Conservation (phyloP, 2,888 invertebrate genomes). For the Graphium colonna region DNA sequence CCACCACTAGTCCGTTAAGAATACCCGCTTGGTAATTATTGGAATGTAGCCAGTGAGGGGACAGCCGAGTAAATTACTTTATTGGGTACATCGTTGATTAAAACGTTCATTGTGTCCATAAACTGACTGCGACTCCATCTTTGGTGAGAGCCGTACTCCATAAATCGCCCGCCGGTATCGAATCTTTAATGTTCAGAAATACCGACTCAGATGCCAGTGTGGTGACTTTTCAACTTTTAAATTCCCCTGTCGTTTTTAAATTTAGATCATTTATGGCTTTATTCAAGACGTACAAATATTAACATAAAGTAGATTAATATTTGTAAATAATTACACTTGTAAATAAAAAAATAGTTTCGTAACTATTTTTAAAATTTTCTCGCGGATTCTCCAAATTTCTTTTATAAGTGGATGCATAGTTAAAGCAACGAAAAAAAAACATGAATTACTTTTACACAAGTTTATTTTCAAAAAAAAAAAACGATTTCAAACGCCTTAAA, state of each 20-base stretch:
- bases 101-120: constrained; percentile 18
- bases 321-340: no score
- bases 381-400: no score
- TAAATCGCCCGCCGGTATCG: constrained; percentile 4
- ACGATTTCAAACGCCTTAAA: no score
- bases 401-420: no score
- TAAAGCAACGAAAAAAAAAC: no score
- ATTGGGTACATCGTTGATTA: constrained; percentile 21
- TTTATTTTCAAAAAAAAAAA: no score
- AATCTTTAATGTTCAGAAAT: constrained; percentile 1
- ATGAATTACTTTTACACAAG: no score
- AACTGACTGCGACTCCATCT: constrained; percentile 10
- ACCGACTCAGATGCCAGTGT: not conserved
- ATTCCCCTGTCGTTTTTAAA: not conserved
- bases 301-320: no score
- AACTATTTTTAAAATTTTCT: no score
- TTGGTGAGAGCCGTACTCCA: constrained; percentile 2
- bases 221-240: no score
- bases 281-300: no score
- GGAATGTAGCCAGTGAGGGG: not conserved
- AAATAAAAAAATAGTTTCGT: no score
- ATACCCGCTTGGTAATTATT: constrained; percentile 13
- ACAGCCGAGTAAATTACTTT: constrained; percentile 18
- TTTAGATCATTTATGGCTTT: not conserved
- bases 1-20: not conserved